Evolutionary conservation across 2,888 invertebrate species (phyloP).

Genomic region (Hemicrepidius hirtus): DNA sequence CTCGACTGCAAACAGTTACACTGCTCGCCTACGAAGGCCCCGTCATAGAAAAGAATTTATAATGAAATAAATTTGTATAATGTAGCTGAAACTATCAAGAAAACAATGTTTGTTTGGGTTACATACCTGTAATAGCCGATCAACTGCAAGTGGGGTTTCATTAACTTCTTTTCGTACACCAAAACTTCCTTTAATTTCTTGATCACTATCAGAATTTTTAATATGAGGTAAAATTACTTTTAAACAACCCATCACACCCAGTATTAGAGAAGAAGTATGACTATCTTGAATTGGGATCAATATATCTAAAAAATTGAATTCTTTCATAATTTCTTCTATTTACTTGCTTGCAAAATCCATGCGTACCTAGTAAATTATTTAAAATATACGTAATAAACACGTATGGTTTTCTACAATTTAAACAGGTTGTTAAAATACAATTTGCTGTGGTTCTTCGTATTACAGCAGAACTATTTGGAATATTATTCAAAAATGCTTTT

Average conservation of each 20-base stretch:
- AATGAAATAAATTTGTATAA: no score
- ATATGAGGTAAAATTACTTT: slow-evolving; percentile 78
- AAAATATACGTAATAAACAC: slow-evolving; percentile 82
- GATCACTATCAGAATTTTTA: slow-evolving; percentile 58
- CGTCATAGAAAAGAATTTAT: no score
- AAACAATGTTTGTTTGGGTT: no score
- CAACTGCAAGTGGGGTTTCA: slow-evolving; percentile 63
- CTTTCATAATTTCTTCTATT: neutral
- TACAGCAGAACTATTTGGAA: slow-evolving; percentile 80
- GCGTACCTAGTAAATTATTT: slow-evolving; percentile 77
- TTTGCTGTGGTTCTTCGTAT: slow-evolving; percentile 88
- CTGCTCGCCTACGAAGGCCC: no score
- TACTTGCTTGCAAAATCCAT: slow-evolving; percentile 38
- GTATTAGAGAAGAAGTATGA: slow-evolving; percentile 73
- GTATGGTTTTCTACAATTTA: slow-evolving; percentile 83
- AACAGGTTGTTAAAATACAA: slow-evolving; percentile 87
- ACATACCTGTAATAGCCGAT: slow-evolving; percentile 68
- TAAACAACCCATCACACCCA: slow-evolving; percentile 81
- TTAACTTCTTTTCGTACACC: slow-evolving; percentile 64
- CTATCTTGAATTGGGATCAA: slow-evolving; percentile 67
- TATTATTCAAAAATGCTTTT: slow-evolving; percentile 80
- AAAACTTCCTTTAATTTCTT: slow-evolving; percentile 66
- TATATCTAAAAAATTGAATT: slow-evolving; percentile 66
- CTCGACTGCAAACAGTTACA: no score
- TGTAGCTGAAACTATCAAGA: no score